Base-by-base conservation (phyloP, 2,113 vertebrate genomes). In the Psammodynastes pulverulentus region DNA sequence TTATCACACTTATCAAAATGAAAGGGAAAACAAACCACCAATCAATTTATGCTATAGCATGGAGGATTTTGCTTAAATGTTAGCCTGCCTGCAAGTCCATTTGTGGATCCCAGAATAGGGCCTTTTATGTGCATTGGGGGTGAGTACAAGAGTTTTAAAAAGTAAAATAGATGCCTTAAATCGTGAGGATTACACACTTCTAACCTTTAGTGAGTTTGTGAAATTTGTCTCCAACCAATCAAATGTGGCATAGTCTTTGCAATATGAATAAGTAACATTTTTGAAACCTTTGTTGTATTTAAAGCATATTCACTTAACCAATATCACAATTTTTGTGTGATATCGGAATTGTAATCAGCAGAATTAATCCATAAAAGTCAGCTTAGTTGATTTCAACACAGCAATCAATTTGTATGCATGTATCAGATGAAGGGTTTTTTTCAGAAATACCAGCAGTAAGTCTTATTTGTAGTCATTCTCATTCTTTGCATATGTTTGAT, bases 401-500 rank as follows among this genome's bases (percentile, higher is more conserved):
- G 17, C 26, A 24, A 4, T 52, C 17, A 43, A 34, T 72, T 23
- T 58, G 45, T 5, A 48, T 43, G n/a, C 26, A 48, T 48, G 4
- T n/a, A 9, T 58, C 86, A 62, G 45, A 26, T 58, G 19, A 56
- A 62, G 34, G 24, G 5, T 7, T 34, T 46, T 86, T 46, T 23
- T 39, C 26, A 51, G 5, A 52, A 58, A 51, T 10, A 48, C 7
- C 10, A 84, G 54, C 48, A 93, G 8, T 91, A 89, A 72, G 53
- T 67, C n/a, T 92, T 48, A 93, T 87, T 10, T 84, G 9, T 24
- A 51, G n/a, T 56, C 88, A 39, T 29, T 90, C 67, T 67, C 43
- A 88, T 56, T 90, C 34, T 92, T 54, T 49, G 26, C 48, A 49
- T 79, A 56, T 24, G 24, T 92, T 90, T 89, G 46, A 48, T 92